Conservation (phyloP, 2,113 vertebrate species). For the Chelonoidis abingdonii region DNA sequence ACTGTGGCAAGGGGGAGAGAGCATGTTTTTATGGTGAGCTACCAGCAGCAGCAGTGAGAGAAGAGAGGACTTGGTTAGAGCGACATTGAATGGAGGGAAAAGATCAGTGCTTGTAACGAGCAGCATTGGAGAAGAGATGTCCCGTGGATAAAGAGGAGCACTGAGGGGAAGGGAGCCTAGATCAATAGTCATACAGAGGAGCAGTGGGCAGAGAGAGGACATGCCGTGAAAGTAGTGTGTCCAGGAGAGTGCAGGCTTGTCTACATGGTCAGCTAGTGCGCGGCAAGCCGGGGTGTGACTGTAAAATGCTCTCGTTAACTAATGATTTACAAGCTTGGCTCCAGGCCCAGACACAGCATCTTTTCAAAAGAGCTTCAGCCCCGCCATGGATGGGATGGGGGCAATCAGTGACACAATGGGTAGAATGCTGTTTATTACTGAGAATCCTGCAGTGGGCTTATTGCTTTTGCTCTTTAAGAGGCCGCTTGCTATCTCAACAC, state of each 20-base stretch:
- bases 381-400: not conserved
- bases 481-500: not conserved
- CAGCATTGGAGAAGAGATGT: not conserved
- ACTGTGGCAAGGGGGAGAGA: not conserved
- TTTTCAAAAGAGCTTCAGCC: not conserved
- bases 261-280: not conserved
- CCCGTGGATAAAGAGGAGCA: not conserved
- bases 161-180: slow-evolving; percentile 3
- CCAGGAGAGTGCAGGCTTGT: slow-evolving; percentile 5
- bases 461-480: not conserved
- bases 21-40: not conserved
- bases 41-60: not conserved
- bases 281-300: not conserved
- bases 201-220: not conserved
- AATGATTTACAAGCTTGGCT: not conserved
- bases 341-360: not conserved
- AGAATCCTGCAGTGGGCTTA: not conserved
- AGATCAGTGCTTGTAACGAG: not conserved
- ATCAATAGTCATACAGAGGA: slow-evolving; percentile 22
- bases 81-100: not conserved
- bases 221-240: not conserved
- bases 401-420: not conserved
- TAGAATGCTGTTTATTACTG: not conserved
- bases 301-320: not conserved
- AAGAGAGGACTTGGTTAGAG: not conserved